Evolutionary conservation across 2,113 vertebrate species (phyloP).

Genomic region (Argyrosomus japonicus): DNA sequence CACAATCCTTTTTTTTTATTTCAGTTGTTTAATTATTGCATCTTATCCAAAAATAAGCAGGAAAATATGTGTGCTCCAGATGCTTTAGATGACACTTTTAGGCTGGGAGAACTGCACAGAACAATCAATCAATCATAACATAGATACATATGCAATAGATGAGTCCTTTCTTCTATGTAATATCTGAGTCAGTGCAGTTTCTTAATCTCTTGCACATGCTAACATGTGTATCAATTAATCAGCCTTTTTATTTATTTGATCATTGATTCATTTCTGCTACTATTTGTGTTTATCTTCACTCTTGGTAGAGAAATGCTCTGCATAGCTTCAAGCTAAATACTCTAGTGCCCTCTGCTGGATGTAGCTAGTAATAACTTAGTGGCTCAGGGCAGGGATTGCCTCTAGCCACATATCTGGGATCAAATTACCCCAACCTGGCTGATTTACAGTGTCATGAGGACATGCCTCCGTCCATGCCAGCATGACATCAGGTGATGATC

Average conservation of each 20-base stretch:
- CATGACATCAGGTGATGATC: constrained; percentile 47
- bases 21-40: constrained; percentile 5
- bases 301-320: neutral
- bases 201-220: constrained; percentile 1
- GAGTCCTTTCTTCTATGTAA: neutral
- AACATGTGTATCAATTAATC: neutral
- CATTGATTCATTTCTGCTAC: constrained; percentile 5
- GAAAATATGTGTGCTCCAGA: constrained; percentile 2
- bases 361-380: constrained; percentile 22
- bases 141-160: neutral
- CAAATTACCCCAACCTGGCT: constrained; percentile 43
- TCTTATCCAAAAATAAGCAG: constrained; percentile 7
- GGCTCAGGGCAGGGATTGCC: constrained; percentile 26
- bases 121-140: neutral
- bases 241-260: neutral
- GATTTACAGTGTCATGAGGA: constrained; percentile 50
- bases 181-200: constrained; percentile 3
- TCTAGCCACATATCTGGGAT: constrained; percentile 47
- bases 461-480: constrained; percentile 42
- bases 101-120: constrained; percentile 8
- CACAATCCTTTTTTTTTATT: constrained; percentile 11
- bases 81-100: neutral
- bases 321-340: constrained; percentile 9
- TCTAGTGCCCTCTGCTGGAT: constrained; percentile 67
- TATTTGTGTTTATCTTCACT: constrained; percentile 21